These are phyloP conservation scores for Drepanosiphum platanoidis DNA, from an alignment of 2,888 invertebrate species.

Conservation along the genomic window DNA sequence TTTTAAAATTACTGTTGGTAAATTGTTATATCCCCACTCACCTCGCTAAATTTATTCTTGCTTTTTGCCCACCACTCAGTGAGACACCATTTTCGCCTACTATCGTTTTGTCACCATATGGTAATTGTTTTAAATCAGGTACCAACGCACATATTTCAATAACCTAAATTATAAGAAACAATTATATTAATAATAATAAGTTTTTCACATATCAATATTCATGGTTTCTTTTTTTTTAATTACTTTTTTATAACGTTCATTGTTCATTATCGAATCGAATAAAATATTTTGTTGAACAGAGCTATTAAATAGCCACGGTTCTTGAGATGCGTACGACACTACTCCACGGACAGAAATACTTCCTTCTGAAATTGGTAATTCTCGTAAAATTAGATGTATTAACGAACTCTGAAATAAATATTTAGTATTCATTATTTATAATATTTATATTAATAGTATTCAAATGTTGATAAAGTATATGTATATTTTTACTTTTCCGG, in stretches of 20 bases:
- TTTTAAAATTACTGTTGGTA: conserved; percentile 20
- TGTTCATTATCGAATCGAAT: conserved; percentile 83
- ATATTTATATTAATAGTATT: no score
- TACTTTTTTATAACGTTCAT: conserved; percentile 75
- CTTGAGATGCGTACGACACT: conserved; percentile 84
- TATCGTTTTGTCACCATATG: conserved; percentile 82
- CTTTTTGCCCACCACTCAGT: conserved; percentile 87
- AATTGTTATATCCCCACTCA: conserved; percentile 63
- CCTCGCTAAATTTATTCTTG: conserved; percentile 72
- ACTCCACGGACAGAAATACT: conserved; percentile 75
- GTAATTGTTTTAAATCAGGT: conserved; percentile 79
- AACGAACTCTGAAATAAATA: conserved; percentile 72
- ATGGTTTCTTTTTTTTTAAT: not conserved
- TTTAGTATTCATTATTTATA: no score
- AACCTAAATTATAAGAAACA: no score
- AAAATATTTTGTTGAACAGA: conserved; percentile 91
- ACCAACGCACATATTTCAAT: conserved; percentile 78
- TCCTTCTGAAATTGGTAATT: conserved; percentile 78
- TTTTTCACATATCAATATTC: not conserved
- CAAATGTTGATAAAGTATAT: no score
- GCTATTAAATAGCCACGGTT: conserved; percentile 86
- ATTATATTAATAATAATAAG: conserved; percentile 64
- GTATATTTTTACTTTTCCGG: conserved; percentile 81
- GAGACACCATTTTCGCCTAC: conserved; percentile 88
- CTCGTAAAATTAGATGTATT: conserved; percentile 79